A percentile compares a stretch with the other conserved stretches of the same genome.
These are phyloP conservation scores for Plagiodera versicolora DNA, from an alignment of 2,888 invertebrate species.

Conservation along the genomic window DNA sequence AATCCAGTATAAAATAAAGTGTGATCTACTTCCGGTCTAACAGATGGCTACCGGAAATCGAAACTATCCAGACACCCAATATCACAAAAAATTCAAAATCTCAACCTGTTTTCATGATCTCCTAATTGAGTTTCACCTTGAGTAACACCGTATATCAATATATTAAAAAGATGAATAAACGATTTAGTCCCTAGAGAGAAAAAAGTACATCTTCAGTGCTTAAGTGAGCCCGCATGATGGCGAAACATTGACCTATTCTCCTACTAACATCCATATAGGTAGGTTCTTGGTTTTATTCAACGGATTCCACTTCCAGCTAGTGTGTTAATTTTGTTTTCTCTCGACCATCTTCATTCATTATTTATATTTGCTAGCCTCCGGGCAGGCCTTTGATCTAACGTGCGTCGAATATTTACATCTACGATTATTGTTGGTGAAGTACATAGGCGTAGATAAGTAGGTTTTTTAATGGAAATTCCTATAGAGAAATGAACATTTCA, in stretches of 20 bases:
- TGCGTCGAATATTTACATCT: slow-evolving; percentile 12
- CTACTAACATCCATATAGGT: slow-evolving; percentile 4
- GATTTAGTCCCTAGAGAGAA: not conserved
- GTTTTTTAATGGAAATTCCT: too few relatives aligned
- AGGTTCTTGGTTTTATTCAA: not conserved
- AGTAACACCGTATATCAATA: too few relatives aligned
- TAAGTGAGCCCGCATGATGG: not conserved
- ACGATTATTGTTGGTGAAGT: not conserved
- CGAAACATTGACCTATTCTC: slow-evolving; percentile 13
- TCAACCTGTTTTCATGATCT: too few relatives aligned
- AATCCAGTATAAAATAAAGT: too few relatives aligned
- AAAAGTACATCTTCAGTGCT: not conserved
- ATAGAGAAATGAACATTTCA: too few relatives aligned
- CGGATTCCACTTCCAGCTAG: not conserved
- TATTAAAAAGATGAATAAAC: too few relatives aligned
- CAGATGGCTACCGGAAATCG: too few relatives aligned
- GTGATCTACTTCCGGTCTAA: too few relatives aligned
- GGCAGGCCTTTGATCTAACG: slow-evolving; percentile 8
- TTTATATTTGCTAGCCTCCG: slow-evolving; percentile 3
- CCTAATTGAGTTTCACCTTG: too few relatives aligned
- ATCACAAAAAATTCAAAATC: too few relatives aligned
- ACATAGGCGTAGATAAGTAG: not conserved
- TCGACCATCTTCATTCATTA: slow-evolving; percentile 12
- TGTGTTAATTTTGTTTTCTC: slow-evolving; percentile 13
- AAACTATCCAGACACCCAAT: too few relatives aligned